These are phyloP conservation scores for Corapipo altera DNA, from an alignment of 2,113 vertebrate genomes.

Conservation along the genomic window DNA sequence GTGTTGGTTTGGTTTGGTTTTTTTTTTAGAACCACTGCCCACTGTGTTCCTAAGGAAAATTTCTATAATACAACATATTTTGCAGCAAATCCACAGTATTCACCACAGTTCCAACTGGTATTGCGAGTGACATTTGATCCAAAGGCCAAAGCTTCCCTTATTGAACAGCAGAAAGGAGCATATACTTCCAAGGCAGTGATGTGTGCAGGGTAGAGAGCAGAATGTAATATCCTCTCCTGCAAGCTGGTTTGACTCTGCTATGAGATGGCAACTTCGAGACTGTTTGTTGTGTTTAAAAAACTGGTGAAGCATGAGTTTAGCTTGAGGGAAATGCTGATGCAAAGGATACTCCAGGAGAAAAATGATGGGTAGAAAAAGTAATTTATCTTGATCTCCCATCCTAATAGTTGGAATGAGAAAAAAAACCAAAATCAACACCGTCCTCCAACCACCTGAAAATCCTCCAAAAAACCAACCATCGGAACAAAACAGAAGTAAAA, in stretches of 20 bases:
- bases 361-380: slow-evolving; percentile 8
- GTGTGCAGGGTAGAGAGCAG: neutral
- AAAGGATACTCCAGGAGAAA: slow-evolving; percentile 11
- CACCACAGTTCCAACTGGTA: neutral
- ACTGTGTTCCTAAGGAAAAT: neutral
- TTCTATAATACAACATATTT: neutral
- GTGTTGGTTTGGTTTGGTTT: neutral
- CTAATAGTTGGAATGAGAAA: neutral
- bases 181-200: neutral
- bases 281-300: slow-evolving; percentile 38
- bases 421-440: accelerated
- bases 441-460: neutral
- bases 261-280: neutral
- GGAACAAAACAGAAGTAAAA: neutral
- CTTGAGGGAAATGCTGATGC: slow-evolving; percentile 32
- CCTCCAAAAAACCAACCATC: neutral
- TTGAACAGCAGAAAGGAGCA: neutral
- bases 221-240: neutral
- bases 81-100: neutral
- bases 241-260: neutral
- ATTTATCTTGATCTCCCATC: slow-evolving; percentile 45
- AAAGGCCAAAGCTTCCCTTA: neutral
- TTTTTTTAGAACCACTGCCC: neutral
- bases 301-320: slow-evolving; percentile 4
- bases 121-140: neutral